Conservation (phyloP, 2,888 invertebrate genomes). For the Galeopsomyia nigrocyanea region DNA sequence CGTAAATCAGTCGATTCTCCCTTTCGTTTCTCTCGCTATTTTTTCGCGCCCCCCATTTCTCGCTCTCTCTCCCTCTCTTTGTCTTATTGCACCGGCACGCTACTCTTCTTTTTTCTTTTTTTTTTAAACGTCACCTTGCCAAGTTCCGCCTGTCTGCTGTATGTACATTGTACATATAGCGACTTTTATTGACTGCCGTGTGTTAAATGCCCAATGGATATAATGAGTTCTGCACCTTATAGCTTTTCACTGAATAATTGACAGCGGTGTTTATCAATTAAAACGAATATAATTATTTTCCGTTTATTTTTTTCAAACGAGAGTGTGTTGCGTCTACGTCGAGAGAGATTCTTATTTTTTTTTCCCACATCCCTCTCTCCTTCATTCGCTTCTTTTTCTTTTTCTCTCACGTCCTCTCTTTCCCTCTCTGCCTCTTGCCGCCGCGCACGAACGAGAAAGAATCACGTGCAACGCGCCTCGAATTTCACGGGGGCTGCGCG, state of each 20-base stretch:
- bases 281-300: no score
- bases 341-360: constrained; percentile 10
- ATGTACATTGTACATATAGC: not conserved
- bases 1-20: constrained; percentile 50
- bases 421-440: no score
- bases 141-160: constrained; percentile 4
- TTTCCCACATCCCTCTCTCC: not conserved
- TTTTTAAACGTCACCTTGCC: not conserved
- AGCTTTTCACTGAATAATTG: no score
- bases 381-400: constrained; percentile 13
- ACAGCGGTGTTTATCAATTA: no score
- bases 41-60: constrained; percentile 20
- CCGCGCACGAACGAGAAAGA: no score
- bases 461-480: not conserved
- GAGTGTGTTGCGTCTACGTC: no score
- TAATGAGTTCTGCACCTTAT: no score
- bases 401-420: constrained; percentile 18
- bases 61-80: constrained; percentile 18
- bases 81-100: constrained; percentile 1
- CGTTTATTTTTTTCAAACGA: no score
- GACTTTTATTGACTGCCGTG: not conserved
- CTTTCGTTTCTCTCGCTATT: constrained; percentile 27
- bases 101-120: not conserved
- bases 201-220: no score
- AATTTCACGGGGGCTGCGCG: constrained; percentile 7